Evolutionary conservation across 92 coral and sea anemone genomes (phyloP).

Genomic region (Epizoanthus fatuus): DNA sequence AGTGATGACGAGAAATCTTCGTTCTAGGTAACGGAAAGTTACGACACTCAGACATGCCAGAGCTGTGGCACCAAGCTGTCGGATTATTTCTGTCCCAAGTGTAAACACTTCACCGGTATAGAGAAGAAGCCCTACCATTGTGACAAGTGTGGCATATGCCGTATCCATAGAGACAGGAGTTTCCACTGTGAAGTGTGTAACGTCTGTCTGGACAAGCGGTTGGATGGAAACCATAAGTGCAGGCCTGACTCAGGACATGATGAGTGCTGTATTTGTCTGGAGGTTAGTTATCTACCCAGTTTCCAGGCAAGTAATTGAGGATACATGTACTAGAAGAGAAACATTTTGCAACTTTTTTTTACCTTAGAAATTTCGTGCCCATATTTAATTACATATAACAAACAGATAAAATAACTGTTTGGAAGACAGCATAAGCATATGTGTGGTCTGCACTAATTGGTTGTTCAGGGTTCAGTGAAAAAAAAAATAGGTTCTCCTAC

Average conservation of each 20-base stretch:
- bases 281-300: too few species aligned
- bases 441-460: too few species aligned
- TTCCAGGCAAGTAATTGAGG: too few species aligned
- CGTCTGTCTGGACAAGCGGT: slow-evolving; percentile 82
- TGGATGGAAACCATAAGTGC: slow-evolving; percentile 87
- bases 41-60: slow-evolving; percentile 61
- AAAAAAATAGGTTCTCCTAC: too few species aligned
- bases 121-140: slow-evolving; percentile 90
- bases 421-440: too few species aligned
- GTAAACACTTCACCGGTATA: slow-evolving; percentile 85
- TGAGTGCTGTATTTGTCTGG: too few species aligned
- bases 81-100: slow-evolving; percentile 84
- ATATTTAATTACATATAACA: too few species aligned
- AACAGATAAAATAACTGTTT: too few species aligned
- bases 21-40: slow-evolving; percentile 61
- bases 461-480: too few species aligned
- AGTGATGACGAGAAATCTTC: not conserved
- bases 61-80: slow-evolving; percentile 75
- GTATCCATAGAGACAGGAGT: slow-evolving; percentile 82
- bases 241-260: slow-evolving; percentile 27
- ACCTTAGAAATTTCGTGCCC: too few species aligned
- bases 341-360: too few species aligned
- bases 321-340: too few species aligned
- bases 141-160: slow-evolving; percentile 89
- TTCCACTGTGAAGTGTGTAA: slow-evolving; percentile 93